These are phyloP conservation scores for Sogatella furcifera DNA, from an alignment of 1,140 invertebrate genomes.

Conservation along the genomic window DNA sequence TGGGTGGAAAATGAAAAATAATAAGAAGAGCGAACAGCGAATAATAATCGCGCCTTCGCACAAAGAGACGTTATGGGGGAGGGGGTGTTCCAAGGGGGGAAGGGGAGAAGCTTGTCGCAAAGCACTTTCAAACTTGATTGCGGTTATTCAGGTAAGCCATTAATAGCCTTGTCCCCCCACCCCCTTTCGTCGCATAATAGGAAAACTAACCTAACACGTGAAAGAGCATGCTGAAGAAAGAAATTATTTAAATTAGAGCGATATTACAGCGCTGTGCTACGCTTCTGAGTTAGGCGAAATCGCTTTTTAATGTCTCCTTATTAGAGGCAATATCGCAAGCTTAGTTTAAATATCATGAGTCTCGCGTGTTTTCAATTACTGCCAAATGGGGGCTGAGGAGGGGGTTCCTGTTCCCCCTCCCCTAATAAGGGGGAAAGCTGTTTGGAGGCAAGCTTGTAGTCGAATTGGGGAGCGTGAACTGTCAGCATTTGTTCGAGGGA, in stretches of 20 bases:
- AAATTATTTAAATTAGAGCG: constrained; percentile 3
- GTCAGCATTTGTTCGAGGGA: no score
- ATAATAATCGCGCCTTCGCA: no score
- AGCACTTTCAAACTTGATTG: neutral
- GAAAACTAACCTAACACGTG: constrained; percentile 2
- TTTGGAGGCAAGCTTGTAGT: no score
- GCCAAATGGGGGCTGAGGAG: no score
- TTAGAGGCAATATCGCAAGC: constrained; percentile 1
- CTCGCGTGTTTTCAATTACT: constrained; percentile 4
- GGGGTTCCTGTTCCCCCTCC: no score
- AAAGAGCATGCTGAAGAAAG: neutral
- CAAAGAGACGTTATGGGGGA: no score
- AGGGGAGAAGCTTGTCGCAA: neutral
- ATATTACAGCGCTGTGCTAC: neutral
- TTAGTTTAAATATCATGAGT: neutral
- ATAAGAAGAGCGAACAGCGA: no score
- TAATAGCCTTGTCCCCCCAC: neutral
- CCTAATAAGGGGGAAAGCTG: no score
- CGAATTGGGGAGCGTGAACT: no score
- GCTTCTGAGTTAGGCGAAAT: neutral
- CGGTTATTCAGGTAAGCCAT: neutral
- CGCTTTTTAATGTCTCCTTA: constrained; percentile 3
- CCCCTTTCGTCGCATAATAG: neutral
- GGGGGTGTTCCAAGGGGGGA: no score
- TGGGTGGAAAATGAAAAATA: no score